These are phyloP conservation scores for Circaetus cinerascens DNA, from an alignment of 2,113 vertebrate species.

Conservation along the genomic window DNA sequence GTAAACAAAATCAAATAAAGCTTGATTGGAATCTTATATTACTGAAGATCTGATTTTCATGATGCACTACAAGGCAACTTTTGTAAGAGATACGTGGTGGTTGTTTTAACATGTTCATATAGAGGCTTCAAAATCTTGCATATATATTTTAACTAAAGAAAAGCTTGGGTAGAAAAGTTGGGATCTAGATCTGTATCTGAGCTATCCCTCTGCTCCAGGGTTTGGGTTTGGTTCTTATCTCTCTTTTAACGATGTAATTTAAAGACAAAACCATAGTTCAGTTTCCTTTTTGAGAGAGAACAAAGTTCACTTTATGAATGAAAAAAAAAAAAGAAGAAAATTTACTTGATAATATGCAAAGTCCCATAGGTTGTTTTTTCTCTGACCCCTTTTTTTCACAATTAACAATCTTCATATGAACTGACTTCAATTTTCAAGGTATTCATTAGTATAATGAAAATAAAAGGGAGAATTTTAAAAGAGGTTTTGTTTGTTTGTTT, in stretches of 20 bases:
- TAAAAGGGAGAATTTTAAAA: background rate
- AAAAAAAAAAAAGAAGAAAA: background rate
- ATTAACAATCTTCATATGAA: conserved; percentile 41
- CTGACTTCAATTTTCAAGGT: conserved; percentile 17
- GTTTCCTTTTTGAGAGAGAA: conserved; percentile 46
- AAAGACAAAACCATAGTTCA: conserved; percentile 52
- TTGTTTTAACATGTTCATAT: conserved; percentile 59
- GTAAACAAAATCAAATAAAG: conserved; percentile 61
- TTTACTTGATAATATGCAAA: conserved; percentile 5
- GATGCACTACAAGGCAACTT: conserved; percentile 42
- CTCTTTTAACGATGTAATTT: conserved; percentile 38
- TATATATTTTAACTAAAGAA: conserved; percentile 42
- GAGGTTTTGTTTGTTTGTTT: background rate
- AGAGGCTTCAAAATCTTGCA: conserved; percentile 47
- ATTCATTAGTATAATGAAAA: conserved; percentile 34
- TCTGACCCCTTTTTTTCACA: background rate
- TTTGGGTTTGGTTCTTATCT: conserved; percentile 58
- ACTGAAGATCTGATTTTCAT: conserved; percentile 40
- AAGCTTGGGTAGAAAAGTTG: conserved; percentile 17
- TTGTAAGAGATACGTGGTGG: conserved; percentile 27
- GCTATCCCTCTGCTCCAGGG: conserved; percentile 19
- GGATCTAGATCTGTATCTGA: conserved; percentile 59
- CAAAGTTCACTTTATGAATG: conserved; percentile 53
- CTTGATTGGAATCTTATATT: conserved; percentile 44
- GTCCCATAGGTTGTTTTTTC: background rate